Base-by-base conservation (phyloP, 1,140 invertebrate genomes). In the Aphaenogaster rudis region DNA sequence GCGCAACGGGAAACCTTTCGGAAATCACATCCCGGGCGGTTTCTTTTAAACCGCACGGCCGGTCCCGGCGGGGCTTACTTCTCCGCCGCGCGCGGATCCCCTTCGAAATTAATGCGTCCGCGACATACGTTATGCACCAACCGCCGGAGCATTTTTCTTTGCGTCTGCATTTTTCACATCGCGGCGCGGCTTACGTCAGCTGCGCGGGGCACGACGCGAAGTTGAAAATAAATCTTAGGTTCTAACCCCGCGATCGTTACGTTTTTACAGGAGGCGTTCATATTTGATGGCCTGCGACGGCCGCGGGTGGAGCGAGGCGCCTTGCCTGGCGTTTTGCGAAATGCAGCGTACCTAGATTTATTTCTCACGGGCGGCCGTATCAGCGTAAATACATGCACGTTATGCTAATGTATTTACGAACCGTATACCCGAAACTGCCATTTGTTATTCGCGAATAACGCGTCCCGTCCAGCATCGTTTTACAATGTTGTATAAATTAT, bases 51-150 rank as follows among this genome's bases (percentile, higher is more conserved):
- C 33, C 50, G 17, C 36, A 36, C n/a, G 11, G 8, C 33, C 15
- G 33, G 9, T 57, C 52, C 28, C 45, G 42, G 13, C 0, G 11
- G 13, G 42, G n/a, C 42, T 59, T 42, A 59, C 59, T 76, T 61
- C 42, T 59, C 36, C n/a, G 28, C 36, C 5, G 33, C 21, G 57
- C 9, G 21, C 9, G 66, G 6, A 76, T 76, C 4, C 52, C 42
- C 13, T 77, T 28, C 13, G 54, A 77, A 77, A 77, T 77, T 59
- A 77, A 77, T 77, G n/a, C 36, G n/a, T 28, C 17, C 36, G 36
- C 74, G 54, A 59, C 45, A 33, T 71, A 71, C 67, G 67, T 77
- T 77, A 17, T 42, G 54, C 39, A 39, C 48, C 50, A 28, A 52
- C 11, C 50, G 54, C 54, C 11, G 52, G 39, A 21, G 54, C 36